These are phyloP conservation scores for Antheraea yamamai DNA, from an alignment of 2,888 invertebrate genomes.

Conservation along the genomic window DNA sequence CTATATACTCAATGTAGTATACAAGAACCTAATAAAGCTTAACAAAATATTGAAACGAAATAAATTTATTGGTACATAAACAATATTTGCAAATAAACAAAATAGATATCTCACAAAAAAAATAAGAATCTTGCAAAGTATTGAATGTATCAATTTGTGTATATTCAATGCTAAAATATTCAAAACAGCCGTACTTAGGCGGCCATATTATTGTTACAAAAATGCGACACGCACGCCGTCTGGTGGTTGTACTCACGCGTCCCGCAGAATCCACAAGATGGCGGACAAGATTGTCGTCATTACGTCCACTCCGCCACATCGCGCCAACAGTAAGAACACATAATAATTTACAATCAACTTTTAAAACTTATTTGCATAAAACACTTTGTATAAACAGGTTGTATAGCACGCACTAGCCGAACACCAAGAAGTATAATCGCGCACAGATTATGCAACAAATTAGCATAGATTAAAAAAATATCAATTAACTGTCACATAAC, in stretches of 20 bases:
- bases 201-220: conserved; percentile 61
- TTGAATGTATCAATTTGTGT: conserved; percentile 33
- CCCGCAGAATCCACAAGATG: conserved; percentile 69
- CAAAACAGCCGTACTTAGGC: conserved; percentile 59
- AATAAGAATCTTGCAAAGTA: conserved; percentile 5
- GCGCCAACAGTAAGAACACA: conserved; percentile 52
- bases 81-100: neutral
- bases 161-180: conserved; percentile 75
- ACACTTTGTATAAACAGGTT: conserved; percentile 27
- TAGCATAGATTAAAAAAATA: conserved; percentile 25
- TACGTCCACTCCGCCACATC: conserved; percentile 37
- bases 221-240: conserved; percentile 74
- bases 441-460: neutral
- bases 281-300: conserved; percentile 51
- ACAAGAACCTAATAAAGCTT: neutral
- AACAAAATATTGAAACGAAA: neutral
- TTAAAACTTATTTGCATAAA: conserved; percentile 53
- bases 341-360: conserved; percentile 45
- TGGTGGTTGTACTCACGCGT: conserved; percentile 65
- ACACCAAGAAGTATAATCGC: conserved; percentile 7
- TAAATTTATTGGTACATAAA: neutral
- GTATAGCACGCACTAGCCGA: conserved; percentile 26
- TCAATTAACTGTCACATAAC: conserved; percentile 40
- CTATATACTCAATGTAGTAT: neutral
- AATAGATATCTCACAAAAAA: neutral